Evolutionary conservation across 2,797 vertebrate genomes (phyloP).

Genomic region (Cephalopachus bancanus): DNA sequence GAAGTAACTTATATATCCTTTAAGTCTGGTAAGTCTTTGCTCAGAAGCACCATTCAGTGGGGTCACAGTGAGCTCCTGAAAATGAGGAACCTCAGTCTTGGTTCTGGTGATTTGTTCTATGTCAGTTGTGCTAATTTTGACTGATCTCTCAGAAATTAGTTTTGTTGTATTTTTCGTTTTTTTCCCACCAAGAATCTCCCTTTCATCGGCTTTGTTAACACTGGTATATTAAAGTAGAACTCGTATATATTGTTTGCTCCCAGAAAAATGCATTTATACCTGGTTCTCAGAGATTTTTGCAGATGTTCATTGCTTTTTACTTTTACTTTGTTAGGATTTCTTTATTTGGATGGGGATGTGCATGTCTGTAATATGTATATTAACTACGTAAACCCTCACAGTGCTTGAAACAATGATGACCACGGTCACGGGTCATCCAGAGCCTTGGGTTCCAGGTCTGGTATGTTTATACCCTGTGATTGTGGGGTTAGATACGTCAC

Average conservation of each 20-base stretch:
- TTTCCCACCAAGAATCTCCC: not conserved
- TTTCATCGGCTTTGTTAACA: not conserved
- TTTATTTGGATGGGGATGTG: not conserved
- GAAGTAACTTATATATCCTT: not conserved
- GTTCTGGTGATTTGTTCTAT: not conserved
- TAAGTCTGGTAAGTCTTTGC: not conserved
- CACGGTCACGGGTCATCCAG: not conserved
- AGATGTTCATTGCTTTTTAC: not conserved
- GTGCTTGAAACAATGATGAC: not conserved
- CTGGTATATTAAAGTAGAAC: not conserved
- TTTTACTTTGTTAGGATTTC: not conserved
- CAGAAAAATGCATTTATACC: not conserved
- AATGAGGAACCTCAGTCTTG: not conserved
- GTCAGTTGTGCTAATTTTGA: not conserved
- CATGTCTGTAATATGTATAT: not conserved
- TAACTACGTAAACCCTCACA: not conserved
- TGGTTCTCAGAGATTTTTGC: not conserved
- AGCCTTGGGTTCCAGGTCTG: not conserved
- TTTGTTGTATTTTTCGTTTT: slow-evolving; percentile 4
- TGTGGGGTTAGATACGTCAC: no score
- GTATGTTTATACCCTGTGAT: not conserved
- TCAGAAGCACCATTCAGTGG: not conserved
- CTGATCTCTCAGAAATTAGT: not conserved
- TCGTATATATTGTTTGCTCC: not conserved
- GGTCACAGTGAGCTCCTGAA: not conserved